phyloP scores from a whole-genome alignment of 92 coral and sea anemone genomes.

The Bergia sp. region DNA sequence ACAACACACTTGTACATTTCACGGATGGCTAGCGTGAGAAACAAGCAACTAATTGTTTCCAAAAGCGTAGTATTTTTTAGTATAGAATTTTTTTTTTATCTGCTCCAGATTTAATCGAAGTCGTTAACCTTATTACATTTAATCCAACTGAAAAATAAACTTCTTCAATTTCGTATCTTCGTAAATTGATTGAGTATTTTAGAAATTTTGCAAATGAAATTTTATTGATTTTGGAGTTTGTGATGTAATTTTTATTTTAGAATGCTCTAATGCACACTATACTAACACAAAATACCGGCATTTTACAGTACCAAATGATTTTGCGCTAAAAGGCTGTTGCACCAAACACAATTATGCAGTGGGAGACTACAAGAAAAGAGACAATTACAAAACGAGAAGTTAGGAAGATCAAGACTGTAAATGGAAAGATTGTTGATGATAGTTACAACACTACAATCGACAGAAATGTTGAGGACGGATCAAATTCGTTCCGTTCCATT shows the following conservation, averaged over 20 bases:
- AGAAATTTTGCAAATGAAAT: neutral
- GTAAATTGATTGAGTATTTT: neutral
- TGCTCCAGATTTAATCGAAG: neutral
- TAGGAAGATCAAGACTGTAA: conserved; percentile 17
- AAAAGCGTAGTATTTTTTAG: neutral
- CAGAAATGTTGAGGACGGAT: conserved; percentile 27
- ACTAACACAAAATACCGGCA: neutral
- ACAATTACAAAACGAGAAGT: conserved; percentile 39
- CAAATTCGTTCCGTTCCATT: conserved; percentile 4
- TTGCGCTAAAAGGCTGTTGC: neutral
- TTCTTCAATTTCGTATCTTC: neutral
- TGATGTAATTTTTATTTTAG: neutral
- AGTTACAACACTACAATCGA: conserved; percentile 15
- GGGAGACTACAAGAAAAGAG: conserved; percentile 37
- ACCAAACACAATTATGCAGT: neutral
- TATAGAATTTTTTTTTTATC: neutral
- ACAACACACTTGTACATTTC: conserved; percentile 25
- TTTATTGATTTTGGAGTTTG: neutral
- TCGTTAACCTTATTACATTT: neutral
- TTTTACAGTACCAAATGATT: conserved; percentile 29
- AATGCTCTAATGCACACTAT: too few relatives aligned
- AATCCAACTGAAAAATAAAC: neutral
- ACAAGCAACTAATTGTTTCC: conserved; percentile 5
- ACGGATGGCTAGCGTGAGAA: conserved; percentile 11
- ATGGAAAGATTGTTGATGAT: conserved; percentile 32